Evolutionary conservation across 2,113 vertebrate genomes (phyloP), one percentile per base, ranked within the genome.

Genomic region (Triplophysa siluroides): DNA sequence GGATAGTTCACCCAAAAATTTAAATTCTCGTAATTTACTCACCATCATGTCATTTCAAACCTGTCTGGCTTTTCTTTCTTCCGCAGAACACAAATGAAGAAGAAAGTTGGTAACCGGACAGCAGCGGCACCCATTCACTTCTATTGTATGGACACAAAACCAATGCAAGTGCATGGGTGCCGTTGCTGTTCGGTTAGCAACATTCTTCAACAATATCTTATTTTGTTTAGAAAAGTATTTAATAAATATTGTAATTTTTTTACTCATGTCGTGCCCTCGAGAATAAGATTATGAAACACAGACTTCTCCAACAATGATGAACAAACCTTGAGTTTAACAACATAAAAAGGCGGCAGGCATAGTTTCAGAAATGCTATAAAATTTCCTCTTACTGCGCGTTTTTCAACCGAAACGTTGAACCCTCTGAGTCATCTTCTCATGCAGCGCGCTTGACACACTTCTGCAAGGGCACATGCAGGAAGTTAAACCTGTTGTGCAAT

Each of bases 261-360:
- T 7, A 38, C 33, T 69, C 77, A 76, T 56, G 14, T 4, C 70
- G 67, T 80, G 69, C 64, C 67, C 41, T 24, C 54, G 54, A 62
- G 65, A 66, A 72, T 84, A 78, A 69, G 81, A 75, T 75, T 63
- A 63, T 3, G 54, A 67, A 58, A 47, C 18, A 63, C 66, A 41
- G 58, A 70, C 38, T 73, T 65, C 50, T 81, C 76, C 50, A 13
- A 24, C 60, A 7, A 58, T 41, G 54, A 70, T 43, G 33, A 76
- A 75, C 56, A 38, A 8, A 67, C 50, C 60, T 60, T 52, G 16
- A 78, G 33, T 76, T 78, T 64, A 75, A 69, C 58, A 21, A 26
- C 63, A 71, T 79, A 56, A 62, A 29, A 43, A 68, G n/a, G 45
- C 58, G 64, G 33, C 29, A 26, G 23, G 56, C 33, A 78, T 58